Evolutionary conservation across 2,113 vertebrate species (phyloP).

Genomic region (Bujurquina vittata): DNA sequence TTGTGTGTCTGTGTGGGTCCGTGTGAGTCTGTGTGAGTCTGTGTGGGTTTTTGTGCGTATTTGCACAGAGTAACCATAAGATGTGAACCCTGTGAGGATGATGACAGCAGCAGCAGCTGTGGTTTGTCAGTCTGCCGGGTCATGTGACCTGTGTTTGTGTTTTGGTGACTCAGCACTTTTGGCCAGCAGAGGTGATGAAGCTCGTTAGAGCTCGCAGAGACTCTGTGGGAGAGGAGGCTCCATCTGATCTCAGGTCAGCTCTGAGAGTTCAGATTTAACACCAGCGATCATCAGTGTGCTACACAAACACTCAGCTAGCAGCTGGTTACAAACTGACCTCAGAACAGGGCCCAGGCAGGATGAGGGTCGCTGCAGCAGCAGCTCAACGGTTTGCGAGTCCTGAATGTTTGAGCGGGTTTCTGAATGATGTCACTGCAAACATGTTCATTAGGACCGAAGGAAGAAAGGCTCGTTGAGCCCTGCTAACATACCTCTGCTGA

Average conservation of each 20-base stretch:
- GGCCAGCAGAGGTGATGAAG: background rate
- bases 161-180: slow-evolving; percentile 2
- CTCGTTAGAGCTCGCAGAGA: slow-evolving; percentile 13
- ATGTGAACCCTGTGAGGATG: background rate
- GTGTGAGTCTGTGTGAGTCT: too few relatives aligned
- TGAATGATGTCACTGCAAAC: background rate
- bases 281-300: too few relatives aligned
- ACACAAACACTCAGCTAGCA: too few relatives aligned
- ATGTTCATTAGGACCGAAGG: background rate
- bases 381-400: background rate
- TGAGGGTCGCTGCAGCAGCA: background rate
- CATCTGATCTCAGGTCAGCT: too few relatives aligned
- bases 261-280: too few relatives aligned
- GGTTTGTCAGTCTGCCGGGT: slow-evolving; percentile 16
- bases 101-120: too few relatives aligned
- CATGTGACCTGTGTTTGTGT: background rate
- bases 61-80: background rate
- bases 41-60: too few relatives aligned
- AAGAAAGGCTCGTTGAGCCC: background rate
- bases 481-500: too few relatives aligned
- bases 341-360: too few relatives aligned
- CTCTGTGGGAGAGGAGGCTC: slow-evolving; percentile 1
- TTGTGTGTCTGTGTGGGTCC: too few relatives aligned
- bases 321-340: too few relatives aligned
- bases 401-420: too few relatives aligned